Percentiles rank a stretch among this genome's conserved stretches.
These are phyloP conservation scores for Metellina segmentata DNA, from an alignment of 2,888 invertebrate species.

Conservation along the genomic window DNA sequence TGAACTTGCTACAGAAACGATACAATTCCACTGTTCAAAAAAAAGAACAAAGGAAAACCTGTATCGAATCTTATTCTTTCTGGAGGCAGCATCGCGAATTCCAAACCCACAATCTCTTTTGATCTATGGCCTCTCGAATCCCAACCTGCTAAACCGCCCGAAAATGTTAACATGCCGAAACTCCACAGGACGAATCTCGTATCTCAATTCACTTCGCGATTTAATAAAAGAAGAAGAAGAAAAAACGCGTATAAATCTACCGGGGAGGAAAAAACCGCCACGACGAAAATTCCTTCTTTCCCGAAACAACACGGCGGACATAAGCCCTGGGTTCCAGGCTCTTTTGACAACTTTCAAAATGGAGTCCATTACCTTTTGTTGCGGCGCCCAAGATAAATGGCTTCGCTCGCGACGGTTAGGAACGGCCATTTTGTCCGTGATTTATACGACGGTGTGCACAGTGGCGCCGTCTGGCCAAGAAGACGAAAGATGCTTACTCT, in stretches of 20 bases:
- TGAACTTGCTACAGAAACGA: too few relatives aligned
- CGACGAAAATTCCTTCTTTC: not conserved
- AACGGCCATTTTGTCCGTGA: constrained; percentile 68
- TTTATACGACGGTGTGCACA: constrained; percentile 57
- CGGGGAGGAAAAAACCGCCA: constrained; percentile 3
- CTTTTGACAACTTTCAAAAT: constrained; percentile 63
- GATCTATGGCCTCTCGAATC: too few relatives aligned
- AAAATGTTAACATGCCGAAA: constrained; percentile 3
- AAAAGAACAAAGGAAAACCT: too few relatives aligned
- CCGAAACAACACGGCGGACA: constrained; percentile 29
- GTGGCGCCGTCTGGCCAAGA: constrained; percentile 63
- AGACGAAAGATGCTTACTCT: constrained; percentile 53
- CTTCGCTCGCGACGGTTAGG: constrained; percentile 39
- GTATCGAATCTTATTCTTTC: too few relatives aligned
- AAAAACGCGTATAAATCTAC: not conserved
- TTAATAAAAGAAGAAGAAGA: not conserved
- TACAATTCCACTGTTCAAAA: too few relatives aligned
- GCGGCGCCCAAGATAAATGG: constrained; percentile 58
- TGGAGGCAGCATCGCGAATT: too few relatives aligned
- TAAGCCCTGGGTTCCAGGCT: constrained; percentile 28
- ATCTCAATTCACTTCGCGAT: not conserved
- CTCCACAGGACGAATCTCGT: not conserved
- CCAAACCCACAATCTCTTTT: too few relatives aligned
- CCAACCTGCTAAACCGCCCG: not conserved
- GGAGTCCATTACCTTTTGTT: constrained; percentile 69